Evolutionary conservation across 2,797 vertebrate genomes (phyloP), one percentile per base, ranked within the genome.

Genomic region (Emydoidea blandingii): DNA sequence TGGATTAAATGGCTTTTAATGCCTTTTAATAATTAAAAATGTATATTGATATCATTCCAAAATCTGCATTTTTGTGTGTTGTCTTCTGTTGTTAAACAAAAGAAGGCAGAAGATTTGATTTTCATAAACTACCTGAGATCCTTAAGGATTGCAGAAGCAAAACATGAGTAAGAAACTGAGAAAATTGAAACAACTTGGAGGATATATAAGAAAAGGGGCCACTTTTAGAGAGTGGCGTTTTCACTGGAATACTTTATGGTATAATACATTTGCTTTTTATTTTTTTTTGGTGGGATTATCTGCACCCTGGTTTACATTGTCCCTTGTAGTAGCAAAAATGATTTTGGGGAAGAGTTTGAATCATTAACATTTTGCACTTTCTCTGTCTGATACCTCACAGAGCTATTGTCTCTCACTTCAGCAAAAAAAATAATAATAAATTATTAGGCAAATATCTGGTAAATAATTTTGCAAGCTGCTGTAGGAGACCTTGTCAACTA

Each of bases 301-400:
- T 91, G 47, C 79, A 34, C 11, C 84, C 85, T 80, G 85, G n/a
- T 92, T 94, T 82, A 93, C 50, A 47, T 79, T 85, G 9, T 87
- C 80, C 25, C 83, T 56, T 93, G 16, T 56, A 81, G 34, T 80
- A 68, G 78, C 59, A 93, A 50, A 79, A 90, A 79, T 41, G 1
- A 72, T 41, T 93, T 76, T 16, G 31, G 84, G 89, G 57, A 88
- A 93, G 80, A 8, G 54, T 44, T 56, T 81, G 34, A 72, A 79
- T 86, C 41, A 65, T 87, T 62, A 91, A 91, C 11, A 41, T 88
- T 93, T 94, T 85, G 92, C 91, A 95, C 89, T 96, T 94, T 95
- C 37, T 72, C 47, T 93, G 95, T 96, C 84, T 74, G 53, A 81
- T 93, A 91, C 92, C 92, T 96, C 94, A 84, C 23, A 21, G 81